Evolutionary conservation across 1,140 invertebrate genomes (phyloP).

Genomic region (Caenorhabditis briggsae): DNA sequence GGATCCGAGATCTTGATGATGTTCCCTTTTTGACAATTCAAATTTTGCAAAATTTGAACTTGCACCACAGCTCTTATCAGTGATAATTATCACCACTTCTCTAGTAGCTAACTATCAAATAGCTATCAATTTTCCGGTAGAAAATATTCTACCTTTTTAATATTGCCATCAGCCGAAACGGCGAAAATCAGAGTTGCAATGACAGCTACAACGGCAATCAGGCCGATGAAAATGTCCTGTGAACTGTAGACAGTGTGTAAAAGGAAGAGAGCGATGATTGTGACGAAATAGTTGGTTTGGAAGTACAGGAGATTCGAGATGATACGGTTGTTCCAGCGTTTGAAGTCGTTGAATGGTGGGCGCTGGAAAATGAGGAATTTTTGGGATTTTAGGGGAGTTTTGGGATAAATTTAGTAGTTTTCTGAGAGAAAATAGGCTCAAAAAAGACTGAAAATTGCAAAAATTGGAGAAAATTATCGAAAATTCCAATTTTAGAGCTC

Average conservation of each 20-base stretch:
- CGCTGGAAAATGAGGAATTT: slow-evolving; percentile 13
- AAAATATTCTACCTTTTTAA: slow-evolving; percentile 37
- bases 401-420: no score
- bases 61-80: not conserved
- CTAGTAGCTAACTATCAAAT: slow-evolving; percentile 2
- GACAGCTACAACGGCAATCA: slow-evolving; percentile 28
- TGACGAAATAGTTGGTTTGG: slow-evolving; percentile 62
- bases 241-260: slow-evolving; percentile 45
- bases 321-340: slow-evolving; percentile 62
- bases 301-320: slow-evolving; percentile 64
- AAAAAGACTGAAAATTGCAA: no score
- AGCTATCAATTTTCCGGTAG: not conserved
- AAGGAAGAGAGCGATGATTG: slow-evolving; percentile 33
- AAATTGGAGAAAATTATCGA: no score
- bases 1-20: no score
- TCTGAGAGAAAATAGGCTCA: no score
- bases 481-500: no score
- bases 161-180: slow-evolving; percentile 32
- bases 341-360: slow-evolving; percentile 60
- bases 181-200: slow-evolving; percentile 45
- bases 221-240: slow-evolving; percentile 51
- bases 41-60: not conserved
- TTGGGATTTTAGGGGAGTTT: no score
- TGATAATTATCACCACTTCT: not conserved
- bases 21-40: not conserved